Conservation (phyloP, 37 sponge, comb jelly and placozoan genomes). For the Lycopodina hypogea region DNA sequence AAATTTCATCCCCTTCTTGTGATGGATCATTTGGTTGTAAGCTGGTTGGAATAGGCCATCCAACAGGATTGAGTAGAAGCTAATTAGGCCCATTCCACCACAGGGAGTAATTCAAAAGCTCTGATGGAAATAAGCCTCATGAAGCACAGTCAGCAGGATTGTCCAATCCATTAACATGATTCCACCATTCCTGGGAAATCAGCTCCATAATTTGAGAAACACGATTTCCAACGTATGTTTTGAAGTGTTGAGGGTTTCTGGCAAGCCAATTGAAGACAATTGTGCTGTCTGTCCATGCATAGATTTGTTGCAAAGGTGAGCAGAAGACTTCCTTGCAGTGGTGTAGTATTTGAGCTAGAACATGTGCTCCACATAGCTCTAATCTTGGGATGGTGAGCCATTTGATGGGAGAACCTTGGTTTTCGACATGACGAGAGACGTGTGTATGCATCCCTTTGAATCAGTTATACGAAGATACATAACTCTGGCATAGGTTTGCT, state of each 20-base stretch:
- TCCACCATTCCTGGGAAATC: no score
- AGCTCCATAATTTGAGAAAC: no score
- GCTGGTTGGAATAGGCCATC: no score
- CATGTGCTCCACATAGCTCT: slow-evolving; percentile 36
- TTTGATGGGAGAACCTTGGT: slow-evolving; percentile 40
- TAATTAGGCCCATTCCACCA: slow-evolving; percentile 58
- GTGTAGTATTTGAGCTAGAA: slow-evolving; percentile 20
- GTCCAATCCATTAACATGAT: no score
- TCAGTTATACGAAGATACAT: slow-evolving; percentile 36
- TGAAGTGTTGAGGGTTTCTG: slow-evolving; percentile 25
- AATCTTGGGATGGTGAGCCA: slow-evolving; percentile 26
- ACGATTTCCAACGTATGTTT: no score
- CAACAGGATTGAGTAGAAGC: no score
- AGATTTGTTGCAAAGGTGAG: neutral
- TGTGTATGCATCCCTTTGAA: neutral
- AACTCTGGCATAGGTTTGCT: slow-evolving; percentile 31
- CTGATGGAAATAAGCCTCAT: slow-evolving; percentile 43
- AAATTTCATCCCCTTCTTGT: neutral
- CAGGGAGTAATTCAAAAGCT: slow-evolving; percentile 14
- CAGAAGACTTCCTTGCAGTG: slow-evolving; percentile 5
- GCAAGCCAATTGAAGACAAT: slow-evolving; percentile 35
- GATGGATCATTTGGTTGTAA: no score
- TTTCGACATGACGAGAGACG: slow-evolving; percentile 19
- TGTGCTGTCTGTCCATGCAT: slow-evolving; percentile 37
- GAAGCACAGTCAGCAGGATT: no score